A percentile compares a stretch with the other conserved stretches of the same genome.
These are phyloP conservation scores for Sarcophaga bullata DNA, from an alignment of 1,140 invertebrate species.

Conservation along the genomic window DNA sequence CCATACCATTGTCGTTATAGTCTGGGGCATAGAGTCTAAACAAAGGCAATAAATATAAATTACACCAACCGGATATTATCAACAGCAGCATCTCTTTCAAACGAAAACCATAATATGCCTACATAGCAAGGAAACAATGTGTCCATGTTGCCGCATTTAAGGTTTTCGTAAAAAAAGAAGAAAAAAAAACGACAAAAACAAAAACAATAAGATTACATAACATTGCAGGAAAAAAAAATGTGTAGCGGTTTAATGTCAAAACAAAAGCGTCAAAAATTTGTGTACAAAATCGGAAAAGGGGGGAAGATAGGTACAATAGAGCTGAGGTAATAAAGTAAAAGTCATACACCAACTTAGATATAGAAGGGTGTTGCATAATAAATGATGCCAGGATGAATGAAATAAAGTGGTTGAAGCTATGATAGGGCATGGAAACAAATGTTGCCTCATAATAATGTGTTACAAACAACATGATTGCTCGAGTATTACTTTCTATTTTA, in stretches of 20 bases:
- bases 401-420: background rate
- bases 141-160: constrained; percentile 9
- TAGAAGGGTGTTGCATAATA: background rate
- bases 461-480: constrained; percentile 20
- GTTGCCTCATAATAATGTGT: constrained; percentile 22
- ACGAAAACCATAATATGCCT: background rate
- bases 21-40: background rate
- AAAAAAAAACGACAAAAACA: too few species aligned
- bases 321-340: constrained; percentile 30
- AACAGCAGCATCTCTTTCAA: background rate
- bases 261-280: background rate
- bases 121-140: background rate
- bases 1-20: background rate
- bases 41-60: constrained; percentile 31
- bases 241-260: constrained; percentile 31
- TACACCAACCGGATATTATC: constrained; percentile 3
- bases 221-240: constrained; percentile 3
- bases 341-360: constrained; percentile 13
- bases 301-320: background rate
- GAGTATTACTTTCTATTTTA: background rate
- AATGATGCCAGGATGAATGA: constrained; percentile 18
- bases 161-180: background rate
- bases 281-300: background rate
- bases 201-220: background rate
- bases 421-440: background rate